Evolutionary conservation across 2,797 vertebrate genomes (phyloP).

Genomic region (Meriones psammophilus): DNA sequence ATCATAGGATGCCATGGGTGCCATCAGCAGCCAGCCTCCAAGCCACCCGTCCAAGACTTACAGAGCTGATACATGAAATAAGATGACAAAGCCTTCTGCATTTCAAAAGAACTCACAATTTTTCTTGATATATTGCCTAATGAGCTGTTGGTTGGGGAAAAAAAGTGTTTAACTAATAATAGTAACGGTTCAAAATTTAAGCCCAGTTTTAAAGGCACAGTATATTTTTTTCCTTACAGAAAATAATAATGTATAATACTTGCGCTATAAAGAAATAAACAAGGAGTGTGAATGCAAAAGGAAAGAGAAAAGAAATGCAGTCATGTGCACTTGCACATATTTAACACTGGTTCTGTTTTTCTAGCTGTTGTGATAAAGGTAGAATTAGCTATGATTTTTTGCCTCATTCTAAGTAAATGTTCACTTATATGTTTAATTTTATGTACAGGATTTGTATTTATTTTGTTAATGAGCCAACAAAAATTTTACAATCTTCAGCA

Average conservation of each 20-base stretch:
- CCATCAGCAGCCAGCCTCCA: background rate
- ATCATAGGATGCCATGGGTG: background rate
- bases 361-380: background rate
- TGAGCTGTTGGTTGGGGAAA: background rate
- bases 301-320: background rate
- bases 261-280: background rate
- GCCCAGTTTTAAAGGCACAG: background rate
- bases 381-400: background rate
- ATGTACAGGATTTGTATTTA: background rate
- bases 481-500: background rate
- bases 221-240: constrained; percentile 18
- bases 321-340: background rate
- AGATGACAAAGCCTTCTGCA: background rate
- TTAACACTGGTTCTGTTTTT: background rate
- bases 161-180: background rate
- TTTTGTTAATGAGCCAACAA: constrained; percentile 48
- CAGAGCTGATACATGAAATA: constrained; percentile 14
- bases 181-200: background rate
- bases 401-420: constrained; percentile 30
- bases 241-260: background rate
- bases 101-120: background rate
- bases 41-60: background rate
- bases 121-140: background rate
- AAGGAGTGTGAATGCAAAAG: background rate
- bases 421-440: constrained; percentile 37